These are phyloP conservation scores for Acrocyrtus sp. DNA, from an alignment of 2,888 invertebrate genomes.

Conservation along the genomic window DNA sequence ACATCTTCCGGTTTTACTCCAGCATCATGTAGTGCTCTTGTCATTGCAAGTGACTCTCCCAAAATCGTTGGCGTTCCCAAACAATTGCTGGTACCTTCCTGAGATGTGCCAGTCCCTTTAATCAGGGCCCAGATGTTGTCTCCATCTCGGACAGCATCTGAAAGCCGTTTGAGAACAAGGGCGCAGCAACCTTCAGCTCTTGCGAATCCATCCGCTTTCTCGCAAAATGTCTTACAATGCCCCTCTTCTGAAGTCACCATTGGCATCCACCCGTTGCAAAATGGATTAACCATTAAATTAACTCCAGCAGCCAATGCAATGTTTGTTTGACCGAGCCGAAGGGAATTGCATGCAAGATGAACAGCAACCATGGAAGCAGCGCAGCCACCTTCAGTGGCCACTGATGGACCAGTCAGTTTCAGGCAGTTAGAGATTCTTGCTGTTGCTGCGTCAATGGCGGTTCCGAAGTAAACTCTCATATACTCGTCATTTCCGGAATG, in stretches of 20 bases:
- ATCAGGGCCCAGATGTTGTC: conserved; percentile 30
- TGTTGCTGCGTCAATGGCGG: not conserved
- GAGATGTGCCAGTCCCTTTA: conserved; percentile 14
- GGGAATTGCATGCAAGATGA: conserved; percentile 21
- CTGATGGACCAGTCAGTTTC: conserved; percentile 24
- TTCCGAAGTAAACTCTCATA: conserved; percentile 24
- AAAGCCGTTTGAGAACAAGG: conserved; percentile 29
- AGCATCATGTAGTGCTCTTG: conserved; percentile 68
- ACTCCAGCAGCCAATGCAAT: conserved; percentile 31
- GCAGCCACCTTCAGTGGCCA: conserved; percentile 35
- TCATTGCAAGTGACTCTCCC: conserved; percentile 30
- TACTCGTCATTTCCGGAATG: not conserved
- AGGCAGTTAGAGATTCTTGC: conserved; percentile 18
- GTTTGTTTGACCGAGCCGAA: conserved; percentile 11
- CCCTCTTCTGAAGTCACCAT: conserved; percentile 26
- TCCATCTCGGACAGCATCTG: conserved; percentile 26
- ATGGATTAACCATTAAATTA: conserved; percentile 27
- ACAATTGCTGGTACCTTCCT: conserved; percentile 30
- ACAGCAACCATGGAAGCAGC: conserved; percentile 33
- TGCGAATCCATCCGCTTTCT: conserved; percentile 38
- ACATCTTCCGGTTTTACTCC: conserved; percentile 84
- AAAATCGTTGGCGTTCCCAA: conserved; percentile 38
- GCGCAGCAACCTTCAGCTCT: conserved; percentile 36
- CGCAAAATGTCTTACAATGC: conserved; percentile 35
- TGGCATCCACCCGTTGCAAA: not conserved